Base-by-base conservation (phyloP, 2,113 vertebrate species). In the Cisticola juncidis region DNA sequence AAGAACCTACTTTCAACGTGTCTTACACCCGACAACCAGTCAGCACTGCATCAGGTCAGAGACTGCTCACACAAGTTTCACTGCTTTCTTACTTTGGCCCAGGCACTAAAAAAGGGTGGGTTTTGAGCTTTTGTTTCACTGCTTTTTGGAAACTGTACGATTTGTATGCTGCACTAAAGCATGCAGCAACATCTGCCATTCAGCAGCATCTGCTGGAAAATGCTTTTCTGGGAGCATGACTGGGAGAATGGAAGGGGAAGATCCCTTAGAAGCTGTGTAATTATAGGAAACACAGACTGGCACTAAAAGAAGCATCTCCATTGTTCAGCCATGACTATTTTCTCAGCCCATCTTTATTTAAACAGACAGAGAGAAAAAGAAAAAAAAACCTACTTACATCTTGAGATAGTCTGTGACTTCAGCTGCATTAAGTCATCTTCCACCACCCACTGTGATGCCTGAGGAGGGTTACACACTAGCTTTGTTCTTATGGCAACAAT, bases 1-100 rank as follows among this genome's bases (percentile, higher is more conserved):
- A 99, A 76, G 99, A 99, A 81, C 98, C 99, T 3, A 97, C 98
- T 33, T 99, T 99, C 98, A 99, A 99, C 0, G 99, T 99, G 69
- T 99, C 99, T 90, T 99, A 99, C 96, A 99, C 99, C 95, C 98
- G 99, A 86, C 99, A 99, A 85, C 98, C 99, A 50, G 98, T 98
- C 70, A 97, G 91, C 68, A 97, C 96, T 86, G 86, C 98, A 10
- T 97, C 99, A 98, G 99, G 99, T 99, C 94, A 98, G 98, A 93
- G 28, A n/a, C 61, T 74, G 33, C 69, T 95, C 29, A 1, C 77
- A 68, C 13, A 24, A n/a, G 12, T 62, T 61, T 42, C 25, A 48
- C 66, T 65, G 2, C 35, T 78, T 53, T 50, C 38, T 64, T 44
- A 12, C 4, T 7, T 81, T 40, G 62, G 26, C 29, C 44, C 36